Percentiles rank a stretch among this genome's conserved stretches.
phyloP scores from a whole-genome alignment of 2,888 invertebrate species.

The Harpagoxenus sublaevis region DNA sequence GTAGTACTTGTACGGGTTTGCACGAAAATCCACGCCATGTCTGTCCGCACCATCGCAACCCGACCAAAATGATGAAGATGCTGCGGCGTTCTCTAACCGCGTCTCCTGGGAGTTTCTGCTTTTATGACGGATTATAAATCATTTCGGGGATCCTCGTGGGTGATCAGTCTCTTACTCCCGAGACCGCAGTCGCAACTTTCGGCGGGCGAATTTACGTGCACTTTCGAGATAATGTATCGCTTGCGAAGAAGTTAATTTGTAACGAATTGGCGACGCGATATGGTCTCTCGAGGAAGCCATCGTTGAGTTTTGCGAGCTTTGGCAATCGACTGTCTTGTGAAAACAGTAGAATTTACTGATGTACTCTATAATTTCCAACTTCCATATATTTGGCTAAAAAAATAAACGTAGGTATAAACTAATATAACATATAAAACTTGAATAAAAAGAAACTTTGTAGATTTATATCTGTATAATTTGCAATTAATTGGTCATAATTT shows the following conservation, averaged over 20 bases:
- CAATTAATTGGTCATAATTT: slow-evolving; percentile 6
- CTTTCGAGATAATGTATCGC: slow-evolving; percentile 64
- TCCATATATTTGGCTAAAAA: background rate
- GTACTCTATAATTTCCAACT: background rate
- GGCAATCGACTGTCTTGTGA: background rate
- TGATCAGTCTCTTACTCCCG: slow-evolving; percentile 57
- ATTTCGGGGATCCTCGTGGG: slow-evolving; percentile 62
- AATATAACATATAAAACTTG: background rate
- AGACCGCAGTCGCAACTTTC: slow-evolving; percentile 66
- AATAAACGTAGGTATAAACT: background rate
- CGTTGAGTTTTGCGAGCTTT: slow-evolving; percentile 20
- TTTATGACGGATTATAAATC: slow-evolving; percentile 74
- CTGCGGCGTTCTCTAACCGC: slow-evolving; percentile 67
- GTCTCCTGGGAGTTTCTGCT: slow-evolving; percentile 65
- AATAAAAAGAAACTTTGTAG: background rate
- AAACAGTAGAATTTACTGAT: background rate
- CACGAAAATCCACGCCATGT: slow-evolving; percentile 54
- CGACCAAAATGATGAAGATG: slow-evolving; percentile 72
- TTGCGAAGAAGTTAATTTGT: slow-evolving; percentile 59
- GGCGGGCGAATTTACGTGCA: slow-evolving; percentile 66
- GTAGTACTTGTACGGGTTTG: slow-evolving; percentile 51
- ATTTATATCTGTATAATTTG: background rate
- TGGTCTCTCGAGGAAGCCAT: slow-evolving; percentile 15
- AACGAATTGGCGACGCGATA: slow-evolving; percentile 53
- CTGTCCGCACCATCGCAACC: slow-evolving; percentile 7